A percentile compares a stretch with the other conserved stretches of the same genome.
Conservation (phyloP, 1,140 invertebrate species). For the Aphis craccivora region DNA sequence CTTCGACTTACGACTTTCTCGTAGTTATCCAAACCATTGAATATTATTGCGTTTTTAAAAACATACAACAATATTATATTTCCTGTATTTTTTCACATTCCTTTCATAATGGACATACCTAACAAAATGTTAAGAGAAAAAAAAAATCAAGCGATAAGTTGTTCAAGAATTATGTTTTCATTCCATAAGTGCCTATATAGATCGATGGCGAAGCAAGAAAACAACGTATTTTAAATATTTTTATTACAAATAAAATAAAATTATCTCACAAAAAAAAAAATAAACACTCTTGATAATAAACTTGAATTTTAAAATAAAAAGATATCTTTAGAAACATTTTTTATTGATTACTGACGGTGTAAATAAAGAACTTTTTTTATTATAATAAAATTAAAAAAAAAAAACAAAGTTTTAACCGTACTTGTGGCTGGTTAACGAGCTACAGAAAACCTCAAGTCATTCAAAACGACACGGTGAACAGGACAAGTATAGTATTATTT, state of each 20-base stretch:
- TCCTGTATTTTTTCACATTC: not conserved
- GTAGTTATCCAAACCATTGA: not conserved
- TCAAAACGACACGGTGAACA: not conserved
- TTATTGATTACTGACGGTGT: not conserved
- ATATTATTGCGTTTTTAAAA: not conserved
- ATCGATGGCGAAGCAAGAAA: not conserved
- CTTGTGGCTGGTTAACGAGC: not conserved
- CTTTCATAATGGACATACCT: not conserved
- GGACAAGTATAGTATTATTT: not conserved
- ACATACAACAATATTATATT: not conserved
- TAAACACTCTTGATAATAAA: not conserved
- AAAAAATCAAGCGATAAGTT: not conserved
- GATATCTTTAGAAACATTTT: not conserved
- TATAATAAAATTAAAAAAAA: too few relatives aligned
- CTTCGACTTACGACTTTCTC: not conserved
- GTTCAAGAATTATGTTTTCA: too few relatives aligned
- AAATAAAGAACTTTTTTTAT: not conserved
- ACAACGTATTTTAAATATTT: not conserved
- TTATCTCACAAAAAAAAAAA: not conserved
- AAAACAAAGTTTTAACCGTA: not conserved
- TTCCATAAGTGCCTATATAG: not conserved
- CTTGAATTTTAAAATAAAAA: not conserved
- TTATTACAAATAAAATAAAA: not conserved
- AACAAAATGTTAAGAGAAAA: not conserved
- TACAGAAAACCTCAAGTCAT: too few relatives aligned